Base-by-base conservation (phyloP, 2,797 vertebrate genomes). In the Crocidura indochinensis region DNA sequence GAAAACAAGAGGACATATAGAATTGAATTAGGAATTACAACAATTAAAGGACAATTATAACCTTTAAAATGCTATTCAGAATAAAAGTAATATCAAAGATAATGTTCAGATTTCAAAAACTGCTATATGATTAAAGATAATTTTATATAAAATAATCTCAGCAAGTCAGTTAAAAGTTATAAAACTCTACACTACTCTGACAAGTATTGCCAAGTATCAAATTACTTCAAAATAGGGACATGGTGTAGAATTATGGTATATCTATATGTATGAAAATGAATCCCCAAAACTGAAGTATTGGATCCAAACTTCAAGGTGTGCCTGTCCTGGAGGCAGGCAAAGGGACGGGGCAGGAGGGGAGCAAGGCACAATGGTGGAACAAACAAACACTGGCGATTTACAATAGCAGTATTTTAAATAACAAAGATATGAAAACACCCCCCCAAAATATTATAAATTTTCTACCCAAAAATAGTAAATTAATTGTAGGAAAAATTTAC, bases 401-500 rank as follows among this genome's bases (percentile, higher is more conserved):
- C 20, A 19, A 60, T 60, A 60, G 56, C 3, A 60, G 56, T 60
- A 60, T 60, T 60, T 60, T 0, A 12, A 53, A 10, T 38, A 53
- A 53, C 12, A 22, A 75, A 85, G 75, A 90, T 26, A n/a, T 10
- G 24, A 14, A 46, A 72, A 53, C 75, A 10, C 3, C 56, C 19
- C 53, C 56, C 56, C 56, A 60, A 60, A 20, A 60, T 60, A 60
- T 60, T 19, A 60, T 60, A 60, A 60, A 22, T 60, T 60, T 20
- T 60, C 19, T 60, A 7, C 7, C 56, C 22, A 60, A 60, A 60
- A 60, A 56, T 56, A 56, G 20, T 3, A 2, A 56, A 56, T 15
- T 17, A 60, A 20, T 60, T 60, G 19, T 49, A 80, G 85, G 77
- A 22, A 86, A 80, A 80, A 17, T 84, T 89, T 83, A 83, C n/a